Percentiles rank a stretch among this genome's conserved stretches.
These are phyloP conservation scores for Odontamblyopus rebecca DNA, from an alignment of 2,797 vertebrate species.

Conservation along the genomic window DNA sequence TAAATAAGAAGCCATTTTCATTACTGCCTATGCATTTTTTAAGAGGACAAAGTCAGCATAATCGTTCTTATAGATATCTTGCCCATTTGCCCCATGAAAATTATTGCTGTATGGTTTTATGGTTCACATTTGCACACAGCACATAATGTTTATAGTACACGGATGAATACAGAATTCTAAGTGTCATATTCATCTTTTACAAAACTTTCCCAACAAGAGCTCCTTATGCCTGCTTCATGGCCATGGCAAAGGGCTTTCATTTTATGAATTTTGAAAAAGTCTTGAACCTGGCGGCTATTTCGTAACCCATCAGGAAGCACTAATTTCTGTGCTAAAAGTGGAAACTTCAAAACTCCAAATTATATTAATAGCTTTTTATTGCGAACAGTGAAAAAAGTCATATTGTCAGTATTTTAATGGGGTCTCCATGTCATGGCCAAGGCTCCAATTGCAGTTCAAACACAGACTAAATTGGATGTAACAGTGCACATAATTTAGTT, in stretches of 20 bases:
- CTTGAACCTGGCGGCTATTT: slow-evolving; percentile 28
- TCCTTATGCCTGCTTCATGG: slow-evolving; percentile 6
- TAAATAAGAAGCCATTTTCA: background rate
- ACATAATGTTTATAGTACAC: background rate
- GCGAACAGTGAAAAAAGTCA: slow-evolving; percentile 20
- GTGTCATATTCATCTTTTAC: background rate
- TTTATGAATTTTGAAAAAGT: slow-evolving; percentile 40
- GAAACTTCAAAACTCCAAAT: slow-evolving; percentile 27
- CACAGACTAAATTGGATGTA: slow-evolving; percentile 19
- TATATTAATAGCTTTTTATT: slow-evolving; percentile 37
- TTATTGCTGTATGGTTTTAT: background rate
- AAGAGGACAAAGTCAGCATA: background rate
- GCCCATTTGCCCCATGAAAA: background rate
- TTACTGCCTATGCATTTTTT: too few relatives aligned
- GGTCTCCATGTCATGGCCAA: slow-evolving; percentile 23
- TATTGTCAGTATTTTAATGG: slow-evolving; percentile 21
- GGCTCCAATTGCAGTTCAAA: slow-evolving; percentile 18
- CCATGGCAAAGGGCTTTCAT: slow-evolving; percentile 3
- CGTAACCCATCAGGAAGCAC: slow-evolving; percentile 7
- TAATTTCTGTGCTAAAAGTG: slow-evolving; percentile 4
- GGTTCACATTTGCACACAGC: background rate
- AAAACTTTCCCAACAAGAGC: slow-evolving; percentile 22
- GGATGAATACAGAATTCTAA: background rate
- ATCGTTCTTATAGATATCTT: background rate
- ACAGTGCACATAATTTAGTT: slow-evolving; percentile 20